These are phyloP conservation scores for Arenaria interpres DNA, from an alignment of 2,113 vertebrate species.

Conservation along the genomic window DNA sequence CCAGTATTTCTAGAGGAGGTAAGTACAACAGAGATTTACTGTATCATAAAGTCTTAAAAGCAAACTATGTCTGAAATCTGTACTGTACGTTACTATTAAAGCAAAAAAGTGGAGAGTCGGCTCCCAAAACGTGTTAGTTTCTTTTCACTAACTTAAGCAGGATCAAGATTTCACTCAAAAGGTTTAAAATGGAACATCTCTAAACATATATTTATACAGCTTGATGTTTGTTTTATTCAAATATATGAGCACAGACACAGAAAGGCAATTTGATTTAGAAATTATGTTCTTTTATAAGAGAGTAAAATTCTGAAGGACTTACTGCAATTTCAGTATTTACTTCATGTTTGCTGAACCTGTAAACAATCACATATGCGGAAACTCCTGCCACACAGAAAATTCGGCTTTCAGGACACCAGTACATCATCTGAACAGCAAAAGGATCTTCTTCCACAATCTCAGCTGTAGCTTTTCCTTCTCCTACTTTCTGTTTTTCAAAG, in stretches of 20 bases:
- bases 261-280: background rate
- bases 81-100: background rate
- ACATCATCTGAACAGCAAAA: constrained; percentile 94
- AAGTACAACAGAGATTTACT: background rate
- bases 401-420: constrained; percentile 95
- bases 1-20: background rate
- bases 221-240: background rate
- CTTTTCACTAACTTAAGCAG: background rate
- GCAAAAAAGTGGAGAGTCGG: background rate
- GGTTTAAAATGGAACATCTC: background rate
- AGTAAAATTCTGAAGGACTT: constrained; percentile 73
- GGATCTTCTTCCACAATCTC: constrained; percentile 95
- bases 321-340: constrained; percentile 91
- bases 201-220: background rate
- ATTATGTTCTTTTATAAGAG: background rate
- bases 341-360: constrained; percentile 95
- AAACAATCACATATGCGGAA: constrained; percentile 92
- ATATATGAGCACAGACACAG: background rate
- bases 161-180: background rate
- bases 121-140: background rate
- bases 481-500: constrained; percentile 91
- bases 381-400: constrained; percentile 96
- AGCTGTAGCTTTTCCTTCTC: constrained; percentile 81
- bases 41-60: constrained; percentile 1
- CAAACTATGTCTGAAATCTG: background rate